Evolutionary conservation across 2,113 vertebrate genomes (phyloP).

Genomic region (Excalfactoria chinensis): DNA sequence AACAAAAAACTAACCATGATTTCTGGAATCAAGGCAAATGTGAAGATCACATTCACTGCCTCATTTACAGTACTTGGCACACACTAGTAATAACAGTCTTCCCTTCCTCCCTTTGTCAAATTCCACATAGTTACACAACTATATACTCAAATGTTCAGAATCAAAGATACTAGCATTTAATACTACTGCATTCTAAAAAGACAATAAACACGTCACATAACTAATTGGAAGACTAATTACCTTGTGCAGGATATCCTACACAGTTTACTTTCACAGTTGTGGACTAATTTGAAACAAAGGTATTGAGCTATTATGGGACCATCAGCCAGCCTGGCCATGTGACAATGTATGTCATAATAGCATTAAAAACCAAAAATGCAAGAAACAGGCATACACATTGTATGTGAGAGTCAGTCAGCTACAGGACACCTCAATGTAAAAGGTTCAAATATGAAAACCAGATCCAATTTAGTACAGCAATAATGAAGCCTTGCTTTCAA

Average conservation of each 20-base stretch:
- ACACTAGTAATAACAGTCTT: background rate
- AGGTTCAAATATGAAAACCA: background rate
- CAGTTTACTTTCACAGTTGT: background rate
- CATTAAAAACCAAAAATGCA: background rate
- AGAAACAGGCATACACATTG: background rate
- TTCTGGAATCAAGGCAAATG: background rate
- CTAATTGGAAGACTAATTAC: background rate
- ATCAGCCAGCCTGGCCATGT: background rate
- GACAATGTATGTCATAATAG: rapidly evolving
- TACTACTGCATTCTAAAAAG: background rate
- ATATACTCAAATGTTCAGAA: background rate
- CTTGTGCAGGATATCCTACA: background rate
- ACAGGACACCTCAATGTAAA: background rate
- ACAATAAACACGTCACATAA: background rate
- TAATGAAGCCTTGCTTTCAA: background rate
- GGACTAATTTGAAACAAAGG: background rate
- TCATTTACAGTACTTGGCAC: background rate
- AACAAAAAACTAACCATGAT: background rate
- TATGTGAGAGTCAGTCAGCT: background rate
- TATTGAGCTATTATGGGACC: background rate
- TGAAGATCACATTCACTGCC: background rate
- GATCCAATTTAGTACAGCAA: background rate
- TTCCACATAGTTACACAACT: background rate
- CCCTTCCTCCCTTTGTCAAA: background rate
- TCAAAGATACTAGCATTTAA: background rate